Evolutionary conservation across 2,888 invertebrate species (phyloP), one percentile per base, ranked within the genome.

Genomic region (Morpho helenor): DNA sequence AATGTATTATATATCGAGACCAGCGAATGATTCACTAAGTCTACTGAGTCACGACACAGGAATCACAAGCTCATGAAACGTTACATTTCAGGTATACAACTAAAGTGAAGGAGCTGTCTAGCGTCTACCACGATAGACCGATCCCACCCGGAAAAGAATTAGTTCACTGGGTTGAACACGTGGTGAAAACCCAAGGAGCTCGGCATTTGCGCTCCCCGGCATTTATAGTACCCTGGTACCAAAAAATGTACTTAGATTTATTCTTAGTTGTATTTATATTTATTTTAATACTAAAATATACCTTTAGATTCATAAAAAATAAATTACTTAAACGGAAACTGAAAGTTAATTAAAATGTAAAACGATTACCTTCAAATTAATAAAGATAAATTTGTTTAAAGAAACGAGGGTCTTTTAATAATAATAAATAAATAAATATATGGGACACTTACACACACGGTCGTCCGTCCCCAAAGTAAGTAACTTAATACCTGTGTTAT

Each of bases 141-240:
- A 43, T 66, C 10, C 58, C 71, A 6, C 77, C 82, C 0, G 72
- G 68, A 2, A 64, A 65, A 0, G 77, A 76, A 49, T 43, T 82
- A 39, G 71, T 73, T 2, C 75, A 76, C 62, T 83, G 82, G 81
- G 75, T 80, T 3, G 71, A 75, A 41, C 80, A 84, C 60, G 82
- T 80, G 3, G 66, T 76, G 7, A 66, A 62, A 10, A 81, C 83
- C 3, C 43, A 65, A 0, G 83, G 84, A 0, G 81, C 84, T 2
- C 64, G 61, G 0, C 79, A 83, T 57, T 63, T 82, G 10, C 77
- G 80, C 8, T 80, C 84, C 0, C 66, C 75, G 0, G 80, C 79
- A 0, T 64, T 82, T 0, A 31, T 68, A 56, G 40, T 80, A 10
- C 76, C 79, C 31, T 73, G 75, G 59, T 84, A 80, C 66, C 77